Percentiles rank a stretch among this genome's conserved stretches.
phyloP scores from a whole-genome alignment of 2,113 vertebrate genomes.

The Tachysurus fulvidraco region DNA sequence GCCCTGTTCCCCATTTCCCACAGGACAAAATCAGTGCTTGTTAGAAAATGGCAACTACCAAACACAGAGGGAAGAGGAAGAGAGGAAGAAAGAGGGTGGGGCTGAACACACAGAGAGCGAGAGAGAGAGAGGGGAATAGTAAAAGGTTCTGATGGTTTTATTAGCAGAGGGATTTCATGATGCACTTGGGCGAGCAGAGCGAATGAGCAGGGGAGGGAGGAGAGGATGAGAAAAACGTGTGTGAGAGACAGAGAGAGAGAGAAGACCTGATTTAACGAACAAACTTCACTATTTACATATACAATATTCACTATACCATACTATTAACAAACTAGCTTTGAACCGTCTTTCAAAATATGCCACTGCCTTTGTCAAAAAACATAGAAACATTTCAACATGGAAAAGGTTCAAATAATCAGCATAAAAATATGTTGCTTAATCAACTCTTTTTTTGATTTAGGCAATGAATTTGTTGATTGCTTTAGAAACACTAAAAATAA shows the following conservation, averaged over 20 bases:
- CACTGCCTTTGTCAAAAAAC: neutral
- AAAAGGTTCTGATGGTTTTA: slow-evolving; percentile 38
- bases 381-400: neutral
- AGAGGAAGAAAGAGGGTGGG: slow-evolving; percentile 31
- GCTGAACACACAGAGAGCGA: neutral
- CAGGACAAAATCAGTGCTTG: slow-evolving; percentile 78
- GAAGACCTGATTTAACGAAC: slow-evolving; percentile 73
- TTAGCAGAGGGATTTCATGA: slow-evolving; percentile 57
- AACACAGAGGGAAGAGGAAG: neutral
- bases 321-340: neutral
- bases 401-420: neutral
- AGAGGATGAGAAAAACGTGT: neutral
- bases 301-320: neutral
- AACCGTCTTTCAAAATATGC: neutral
- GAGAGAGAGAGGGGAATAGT: slow-evolving; percentile 39
- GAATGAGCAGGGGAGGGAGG: neutral
- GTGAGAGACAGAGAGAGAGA: slow-evolving; percentile 20
- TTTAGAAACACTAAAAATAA: neutral
- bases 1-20: slow-evolving; percentile 52
- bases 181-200: slow-evolving; percentile 43
- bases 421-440: neutral
- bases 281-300: neutral
- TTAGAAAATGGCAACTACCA: slow-evolving; percentile 73
- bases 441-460: too few species aligned
- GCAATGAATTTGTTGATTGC: neutral